These are phyloP conservation scores for Megaptera novaeangliae DNA, from an alignment of 2,113 vertebrate genomes.

Conservation along the genomic window DNA sequence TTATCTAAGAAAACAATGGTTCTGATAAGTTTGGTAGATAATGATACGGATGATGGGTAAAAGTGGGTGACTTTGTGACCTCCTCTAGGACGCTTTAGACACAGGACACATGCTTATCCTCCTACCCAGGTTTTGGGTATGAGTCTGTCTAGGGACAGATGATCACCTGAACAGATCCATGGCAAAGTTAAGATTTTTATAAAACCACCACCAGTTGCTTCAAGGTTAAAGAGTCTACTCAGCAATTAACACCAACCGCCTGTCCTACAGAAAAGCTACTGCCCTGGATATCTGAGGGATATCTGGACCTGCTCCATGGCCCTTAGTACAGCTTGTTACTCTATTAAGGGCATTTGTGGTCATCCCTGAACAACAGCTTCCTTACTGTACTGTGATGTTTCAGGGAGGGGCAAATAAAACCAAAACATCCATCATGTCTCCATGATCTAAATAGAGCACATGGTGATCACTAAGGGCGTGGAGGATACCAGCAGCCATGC, in stretches of 20 bases:
- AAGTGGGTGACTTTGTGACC: not conserved
- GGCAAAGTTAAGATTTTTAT: not conserved
- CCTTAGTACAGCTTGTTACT: slow-evolving; percentile 11
- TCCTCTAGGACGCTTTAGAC: not conserved
- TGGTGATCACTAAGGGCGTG: not conserved
- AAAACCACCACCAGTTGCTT: slow-evolving; percentile 11
- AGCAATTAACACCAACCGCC: not conserved
- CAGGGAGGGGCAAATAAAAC: slow-evolving; percentile 21
- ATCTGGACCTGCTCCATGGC: not conserved
- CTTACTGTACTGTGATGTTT: slow-evolving; percentile 10
- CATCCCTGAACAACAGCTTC: slow-evolving; percentile 29
- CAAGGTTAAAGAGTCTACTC: not conserved
- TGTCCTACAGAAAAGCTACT: slow-evolving; percentile 10
- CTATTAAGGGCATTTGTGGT: not conserved
- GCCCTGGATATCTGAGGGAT: not conserved
- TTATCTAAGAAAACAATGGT: not conserved
- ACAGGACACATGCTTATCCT: not conserved
- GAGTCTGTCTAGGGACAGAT: not conserved
- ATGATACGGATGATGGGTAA: not conserved
- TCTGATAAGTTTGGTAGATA: not conserved
- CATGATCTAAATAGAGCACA: not conserved
- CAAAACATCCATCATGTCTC: not conserved
- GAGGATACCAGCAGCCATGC: not conserved
- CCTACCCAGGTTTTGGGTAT: not conserved
- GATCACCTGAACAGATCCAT: not conserved